These are phyloP conservation scores for Bursaphelenchus okinawaensis DNA, from an alignment of 2,888 invertebrate species.

Conservation along the genomic window DNA sequence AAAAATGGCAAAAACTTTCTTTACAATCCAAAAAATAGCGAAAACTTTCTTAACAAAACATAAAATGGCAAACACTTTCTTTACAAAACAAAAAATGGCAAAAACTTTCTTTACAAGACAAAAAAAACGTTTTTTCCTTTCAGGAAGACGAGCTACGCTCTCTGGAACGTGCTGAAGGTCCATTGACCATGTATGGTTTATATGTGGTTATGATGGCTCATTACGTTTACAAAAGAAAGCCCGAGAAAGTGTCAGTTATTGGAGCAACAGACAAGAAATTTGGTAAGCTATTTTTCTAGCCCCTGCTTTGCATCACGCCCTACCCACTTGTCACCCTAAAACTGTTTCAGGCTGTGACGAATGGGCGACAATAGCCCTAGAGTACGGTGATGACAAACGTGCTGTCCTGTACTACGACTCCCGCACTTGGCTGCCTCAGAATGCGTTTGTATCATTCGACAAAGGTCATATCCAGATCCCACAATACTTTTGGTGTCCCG, in stretches of 20 bases:
- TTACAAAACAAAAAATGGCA: too few species aligned
- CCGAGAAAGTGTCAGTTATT: constrained; percentile 8
- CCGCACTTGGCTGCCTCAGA: background rate
- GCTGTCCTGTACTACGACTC: constrained; percentile 12
- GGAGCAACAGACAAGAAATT: constrained; percentile 1
- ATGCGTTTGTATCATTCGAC: constrained; percentile 14
- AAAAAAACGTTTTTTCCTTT: background rate
- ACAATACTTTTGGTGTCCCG: constrained; percentile 19
- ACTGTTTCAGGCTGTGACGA: constrained; percentile 1
- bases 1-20: too few species aligned
- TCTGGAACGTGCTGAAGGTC: constrained; percentile 6
- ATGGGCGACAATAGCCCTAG: constrained; percentile 14
- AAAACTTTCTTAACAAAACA: too few species aligned
- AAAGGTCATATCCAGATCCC: constrained; percentile 12
- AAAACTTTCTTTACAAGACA: background rate
- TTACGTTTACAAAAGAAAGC: background rate
- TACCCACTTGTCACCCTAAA: too few species aligned
- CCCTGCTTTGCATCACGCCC: too few species aligned
- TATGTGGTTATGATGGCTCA: constrained; percentile 8
- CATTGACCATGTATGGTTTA: constrained; percentile 6
- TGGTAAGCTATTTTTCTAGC: background rate
- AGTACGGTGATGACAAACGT: constrained; percentile 1
- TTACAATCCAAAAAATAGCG: too few species aligned
- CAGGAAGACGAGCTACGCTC: constrained; percentile 7
- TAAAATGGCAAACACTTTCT: too few species aligned